Evolutionary conservation across 2,113 vertebrate species (phyloP).

Genomic region (Todiramphus saurophagus): DNA sequence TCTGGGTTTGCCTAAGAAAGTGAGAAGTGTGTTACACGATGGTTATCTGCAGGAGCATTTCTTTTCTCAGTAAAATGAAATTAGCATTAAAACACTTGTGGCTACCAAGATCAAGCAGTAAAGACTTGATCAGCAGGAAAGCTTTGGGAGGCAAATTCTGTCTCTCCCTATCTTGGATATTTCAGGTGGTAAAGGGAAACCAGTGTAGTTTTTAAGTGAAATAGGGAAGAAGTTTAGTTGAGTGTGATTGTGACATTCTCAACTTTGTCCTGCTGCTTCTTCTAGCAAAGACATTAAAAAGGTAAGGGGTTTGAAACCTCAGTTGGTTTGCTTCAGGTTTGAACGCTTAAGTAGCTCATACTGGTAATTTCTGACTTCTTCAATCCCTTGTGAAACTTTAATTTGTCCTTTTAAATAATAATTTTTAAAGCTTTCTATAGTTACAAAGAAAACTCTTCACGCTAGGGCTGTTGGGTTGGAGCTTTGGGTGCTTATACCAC

Average conservation of each 20-base stretch:
- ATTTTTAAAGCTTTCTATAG: background rate
- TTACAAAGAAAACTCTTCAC: background rate
- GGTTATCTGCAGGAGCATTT: background rate
- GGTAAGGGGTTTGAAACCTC: background rate
- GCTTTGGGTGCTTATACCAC: background rate
- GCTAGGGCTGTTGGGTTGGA: background rate
- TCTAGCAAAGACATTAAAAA: background rate
- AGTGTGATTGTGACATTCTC: background rate
- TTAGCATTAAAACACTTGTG: background rate
- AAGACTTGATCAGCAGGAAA: background rate
- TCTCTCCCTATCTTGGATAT: background rate
- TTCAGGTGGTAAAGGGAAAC: background rate
- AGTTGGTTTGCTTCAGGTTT: background rate
- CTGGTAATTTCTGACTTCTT: background rate
- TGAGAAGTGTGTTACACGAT: background rate
- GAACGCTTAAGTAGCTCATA: background rate
- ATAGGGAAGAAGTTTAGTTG: background rate
- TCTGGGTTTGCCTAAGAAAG: background rate
- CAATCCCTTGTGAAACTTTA: background rate
- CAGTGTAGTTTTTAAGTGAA: background rate
- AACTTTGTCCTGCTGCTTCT: background rate
- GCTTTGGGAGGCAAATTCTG: background rate
- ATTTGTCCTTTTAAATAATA: background rate
- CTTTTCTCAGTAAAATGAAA: background rate
- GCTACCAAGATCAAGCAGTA: background rate